Base-by-base conservation (phyloP, 2,888 invertebrate species). In the Drosophila ustulata region DNA sequence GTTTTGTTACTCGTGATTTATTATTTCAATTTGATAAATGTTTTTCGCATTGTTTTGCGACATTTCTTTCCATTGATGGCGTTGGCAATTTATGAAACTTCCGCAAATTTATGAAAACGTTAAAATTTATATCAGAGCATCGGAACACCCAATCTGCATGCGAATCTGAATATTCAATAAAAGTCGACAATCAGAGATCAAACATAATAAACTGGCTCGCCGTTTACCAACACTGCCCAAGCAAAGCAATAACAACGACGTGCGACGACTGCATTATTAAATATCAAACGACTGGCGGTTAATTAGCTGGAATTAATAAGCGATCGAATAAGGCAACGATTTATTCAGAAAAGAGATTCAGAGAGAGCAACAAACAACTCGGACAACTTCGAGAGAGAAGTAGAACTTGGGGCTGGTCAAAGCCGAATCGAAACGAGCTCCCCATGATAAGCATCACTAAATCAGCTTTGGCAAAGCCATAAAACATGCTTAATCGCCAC, bases 261-360 rank as follows among this genome's bases (percentile, higher is more conserved):
- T 58, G 3, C 39, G 55, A 58, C 39, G 55, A 58, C 53, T 74
- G 74, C 68, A 79, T 47, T 76, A 66, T 69, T 71, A 66, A 82
- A 88, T 74, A 86, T 75, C 71, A 75, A 71, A 75, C 72, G 69
- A 72, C 72, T 71, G 65, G 71, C 66, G 63, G 68, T 84, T 89
- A 84, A 84, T 88, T 81, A 84, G 81, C 49, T 71, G 59, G 87
- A 66, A 77, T 88, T 83, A 86, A 84, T 81, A 86, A 83, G 84
- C 61, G 50, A 55, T 57, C 75, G 62, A 63, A 66, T 39, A 63
- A 58, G 56, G 61, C 62, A 66, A 45, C 53, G 6, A 41, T 41
- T 63, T 55, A 55, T 49, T 47, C 46, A 26, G 45, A 56, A 37
- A 61, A 37, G 28, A 46, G 52, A 50, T 45, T 25, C 18, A 18